Evolutionary conservation across 1,140 invertebrate species (phyloP).

Genomic region (Luehdorfia chinensis): DNA sequence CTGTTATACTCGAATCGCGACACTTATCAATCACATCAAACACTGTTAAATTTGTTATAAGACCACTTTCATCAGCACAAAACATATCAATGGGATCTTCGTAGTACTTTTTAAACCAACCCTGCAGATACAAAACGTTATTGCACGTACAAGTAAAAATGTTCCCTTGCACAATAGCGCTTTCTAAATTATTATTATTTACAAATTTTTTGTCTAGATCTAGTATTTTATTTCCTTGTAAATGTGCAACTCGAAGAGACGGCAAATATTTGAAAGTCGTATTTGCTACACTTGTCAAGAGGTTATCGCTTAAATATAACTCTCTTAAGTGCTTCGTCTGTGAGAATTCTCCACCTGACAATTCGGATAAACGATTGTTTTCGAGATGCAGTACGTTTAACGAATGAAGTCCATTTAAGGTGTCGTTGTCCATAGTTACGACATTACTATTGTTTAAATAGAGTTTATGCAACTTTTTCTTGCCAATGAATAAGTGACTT

Average conservation of each 20-base stretch:
- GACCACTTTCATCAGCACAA: constrained; percentile 79
- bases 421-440: constrained; percentile 85
- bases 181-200: constrained; percentile 82
- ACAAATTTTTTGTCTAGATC: constrained; percentile 84
- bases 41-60: constrained; percentile 81
- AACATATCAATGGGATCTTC: constrained; percentile 83
- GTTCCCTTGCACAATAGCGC: constrained; percentile 81
- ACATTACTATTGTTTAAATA: constrained; percentile 91
- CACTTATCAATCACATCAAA: constrained; percentile 82
- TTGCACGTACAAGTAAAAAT: constrained; percentile 84
- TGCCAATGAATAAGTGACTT: constrained; percentile 91
- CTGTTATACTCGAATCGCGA: constrained; percentile 83
- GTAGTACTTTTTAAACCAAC: constrained; percentile 83
- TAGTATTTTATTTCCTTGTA: constrained; percentile 87
- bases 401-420: constrained; percentile 88
- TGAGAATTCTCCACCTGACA: constrained; percentile 88
- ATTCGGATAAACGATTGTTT: constrained; percentile 85
- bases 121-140: constrained; percentile 79
- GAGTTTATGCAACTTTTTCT: constrained; percentile 89
- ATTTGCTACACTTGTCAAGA: constrained; percentile 84
- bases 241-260: constrained; percentile 84
- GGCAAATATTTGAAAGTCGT: constrained; percentile 85
- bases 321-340: constrained; percentile 86
- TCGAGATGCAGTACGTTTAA: constrained; percentile 88
- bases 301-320: constrained; percentile 90